A percentile compares a stretch with the other conserved stretches of the same genome.
These are phyloP conservation scores for Sitodiplosis mosellana DNA, from an alignment of 1,140 invertebrate species.

Conservation along the genomic window DNA sequence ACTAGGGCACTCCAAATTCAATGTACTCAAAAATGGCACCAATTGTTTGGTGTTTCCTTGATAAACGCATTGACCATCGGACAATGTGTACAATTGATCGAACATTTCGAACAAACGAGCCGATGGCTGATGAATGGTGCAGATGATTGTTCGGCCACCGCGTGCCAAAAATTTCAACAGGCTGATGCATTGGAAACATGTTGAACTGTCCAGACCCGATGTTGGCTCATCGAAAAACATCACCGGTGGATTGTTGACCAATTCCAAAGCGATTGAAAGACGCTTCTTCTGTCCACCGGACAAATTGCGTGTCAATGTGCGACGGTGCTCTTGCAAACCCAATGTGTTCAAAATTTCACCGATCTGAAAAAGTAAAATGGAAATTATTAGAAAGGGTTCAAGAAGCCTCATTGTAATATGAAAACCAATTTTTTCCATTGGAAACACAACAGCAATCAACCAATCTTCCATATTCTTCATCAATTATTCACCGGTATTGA, in stretches of 20 bases:
- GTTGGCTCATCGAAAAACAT: conserved; percentile 99
- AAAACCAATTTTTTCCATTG: too few relatives aligned
- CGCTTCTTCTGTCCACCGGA: conserved; percentile 93
- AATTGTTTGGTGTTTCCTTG: conserved; percentile 68
- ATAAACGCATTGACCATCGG: conserved; percentile 88
- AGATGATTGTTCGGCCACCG: conserved; percentile 86
- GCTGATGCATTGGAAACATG: conserved; percentile 84
- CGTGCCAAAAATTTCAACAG: conserved; percentile 71
- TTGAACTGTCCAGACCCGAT: conserved; percentile 84
- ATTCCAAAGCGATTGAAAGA: conserved; percentile 85
- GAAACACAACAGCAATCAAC: too few relatives aligned
- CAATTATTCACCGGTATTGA: too few relatives aligned
- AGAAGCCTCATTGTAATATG: too few relatives aligned
- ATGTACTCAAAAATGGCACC: conserved; percentile 68
- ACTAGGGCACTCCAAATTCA: conserved; percentile 73
- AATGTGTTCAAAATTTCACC: conserved; percentile 81
- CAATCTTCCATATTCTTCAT: too few relatives aligned
- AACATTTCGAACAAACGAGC: conserved; percentile 94
- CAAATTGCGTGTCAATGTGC: conserved; percentile 74
- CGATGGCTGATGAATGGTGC: conserved; percentile 94
- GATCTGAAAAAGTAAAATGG: conserved; percentile 39
- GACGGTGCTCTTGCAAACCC: conserved; percentile 65
- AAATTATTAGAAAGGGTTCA: conserved; percentile 1
- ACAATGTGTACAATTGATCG: conserved; percentile 83
- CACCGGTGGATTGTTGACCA: conserved; percentile 85